Evolutionary conservation across 2,888 invertebrate genomes (phyloP).

Genomic region (Acronicta aceris): DNA sequence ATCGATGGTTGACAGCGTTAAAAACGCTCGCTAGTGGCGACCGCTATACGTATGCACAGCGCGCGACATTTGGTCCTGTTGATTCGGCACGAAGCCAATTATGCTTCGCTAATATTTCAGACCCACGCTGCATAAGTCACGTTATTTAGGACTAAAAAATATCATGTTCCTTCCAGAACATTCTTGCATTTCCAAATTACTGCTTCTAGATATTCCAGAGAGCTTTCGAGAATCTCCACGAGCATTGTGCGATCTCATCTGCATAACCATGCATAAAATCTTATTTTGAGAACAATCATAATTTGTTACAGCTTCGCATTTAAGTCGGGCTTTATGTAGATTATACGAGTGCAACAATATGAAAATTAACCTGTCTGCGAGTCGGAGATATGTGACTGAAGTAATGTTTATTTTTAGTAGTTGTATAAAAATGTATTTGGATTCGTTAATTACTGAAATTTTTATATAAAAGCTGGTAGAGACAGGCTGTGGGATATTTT

Average conservation of each 20-base stretch:
- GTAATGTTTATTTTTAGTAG: conserved; percentile 22
- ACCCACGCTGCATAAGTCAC: conserved; percentile 16
- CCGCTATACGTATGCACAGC: conserved; percentile 30
- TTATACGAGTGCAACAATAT: conserved; percentile 41
- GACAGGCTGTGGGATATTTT: conserved; percentile 28
- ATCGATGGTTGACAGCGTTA: conserved; percentile 41
- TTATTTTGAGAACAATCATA: conserved; percentile 56
- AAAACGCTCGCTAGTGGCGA: conserved; percentile 23
- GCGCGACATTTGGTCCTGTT: conserved; percentile 36
- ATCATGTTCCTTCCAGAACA: conserved; percentile 15
- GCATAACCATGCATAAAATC: conserved; percentile 57
- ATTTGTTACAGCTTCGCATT: conserved; percentile 46
- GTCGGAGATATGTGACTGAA: conserved; percentile 19
- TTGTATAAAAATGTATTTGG: conserved; percentile 15
- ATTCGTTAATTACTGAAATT: conserved; percentile 32
- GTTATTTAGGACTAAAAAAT: conserved; percentile 22
- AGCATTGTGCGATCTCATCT: conserved; percentile 47
- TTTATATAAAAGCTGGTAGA: conserved; percentile 21
- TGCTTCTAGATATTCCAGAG: conserved; percentile 21
- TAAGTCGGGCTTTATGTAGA: conserved; percentile 40
- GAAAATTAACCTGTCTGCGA: conserved; percentile 49
- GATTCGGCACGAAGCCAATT: conserved; percentile 44
- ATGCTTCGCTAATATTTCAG: conserved; percentile 39
- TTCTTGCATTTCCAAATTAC: conserved; percentile 41
- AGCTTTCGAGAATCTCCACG: conserved; percentile 34